Percentiles rank a stretch among this genome's conserved stretches.
Evolutionary conservation across 2,888 invertebrate species (phyloP).

Genomic region (Scaptomyza reducta): DNA sequence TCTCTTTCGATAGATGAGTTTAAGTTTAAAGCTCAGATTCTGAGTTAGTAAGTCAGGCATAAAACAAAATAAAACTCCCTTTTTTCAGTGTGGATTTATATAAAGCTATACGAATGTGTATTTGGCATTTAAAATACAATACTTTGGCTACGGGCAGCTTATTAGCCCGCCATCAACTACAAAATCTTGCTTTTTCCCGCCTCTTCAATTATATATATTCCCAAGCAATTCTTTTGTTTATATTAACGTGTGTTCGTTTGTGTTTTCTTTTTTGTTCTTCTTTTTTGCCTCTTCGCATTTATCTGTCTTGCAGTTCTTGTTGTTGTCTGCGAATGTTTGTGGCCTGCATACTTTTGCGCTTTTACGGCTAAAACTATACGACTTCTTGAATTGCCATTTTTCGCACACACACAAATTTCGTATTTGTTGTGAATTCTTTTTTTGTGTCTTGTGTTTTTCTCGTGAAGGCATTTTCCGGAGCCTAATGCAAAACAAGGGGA

Average conservation of each 20-base stretch:
- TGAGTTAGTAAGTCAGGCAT: not conserved
- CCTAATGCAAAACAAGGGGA: conserved; percentile 37
- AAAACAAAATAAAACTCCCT: not conserved
- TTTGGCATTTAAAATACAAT: conserved; percentile 15
- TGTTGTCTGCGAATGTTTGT: conserved; percentile 64
- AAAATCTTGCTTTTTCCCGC: not conserved
- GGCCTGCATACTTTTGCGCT: conserved; percentile 70
- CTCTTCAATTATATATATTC: conserved; percentile 40
- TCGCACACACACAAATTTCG: conserved; percentile 17
- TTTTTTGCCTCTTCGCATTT: conserved; percentile 3
- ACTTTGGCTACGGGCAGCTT: conserved; percentile 31
- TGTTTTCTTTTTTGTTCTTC: not conserved
- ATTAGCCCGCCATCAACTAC: conserved; percentile 39
- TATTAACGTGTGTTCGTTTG: not conserved
- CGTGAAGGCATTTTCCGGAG: conserved; percentile 50
- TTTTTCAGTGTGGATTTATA: not conserved
- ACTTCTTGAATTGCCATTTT: conserved; percentile 64
- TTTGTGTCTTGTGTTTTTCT: conserved; percentile 1
- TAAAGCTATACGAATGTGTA: conserved; percentile 10
- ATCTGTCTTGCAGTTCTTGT: conserved; percentile 32
- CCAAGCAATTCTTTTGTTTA: conserved; percentile 28
- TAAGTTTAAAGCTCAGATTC: not conserved
- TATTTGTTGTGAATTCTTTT: not conserved
- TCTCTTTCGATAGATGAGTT: not conserved
- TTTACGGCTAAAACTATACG: conserved; percentile 57